phyloP scores from a whole-genome alignment of 2,113 vertebrate species.

The Mixornis gularis region DNA sequence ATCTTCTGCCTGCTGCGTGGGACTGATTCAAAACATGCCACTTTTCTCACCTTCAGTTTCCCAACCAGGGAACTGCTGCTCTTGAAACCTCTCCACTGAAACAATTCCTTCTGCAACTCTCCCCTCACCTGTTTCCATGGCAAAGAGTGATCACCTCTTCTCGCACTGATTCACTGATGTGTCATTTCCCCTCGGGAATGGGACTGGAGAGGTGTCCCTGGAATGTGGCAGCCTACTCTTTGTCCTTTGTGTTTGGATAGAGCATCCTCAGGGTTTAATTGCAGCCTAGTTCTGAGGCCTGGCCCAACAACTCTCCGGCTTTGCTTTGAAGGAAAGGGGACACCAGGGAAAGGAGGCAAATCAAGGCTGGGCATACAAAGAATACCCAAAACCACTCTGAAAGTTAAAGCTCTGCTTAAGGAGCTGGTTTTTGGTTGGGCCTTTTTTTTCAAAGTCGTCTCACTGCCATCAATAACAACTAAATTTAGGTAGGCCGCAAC shows the following conservation, averaged over 20 bases:
- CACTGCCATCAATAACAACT: background rate
- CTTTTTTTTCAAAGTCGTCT: background rate
- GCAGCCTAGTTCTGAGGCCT: background rate
- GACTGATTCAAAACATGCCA: accelerated
- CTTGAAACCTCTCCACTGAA: background rate
- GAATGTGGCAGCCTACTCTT: background rate
- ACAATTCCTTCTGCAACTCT: background rate
- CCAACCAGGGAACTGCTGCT: background rate
- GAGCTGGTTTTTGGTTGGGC: background rate
- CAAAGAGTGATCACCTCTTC: background rate
- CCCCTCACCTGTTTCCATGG: background rate
- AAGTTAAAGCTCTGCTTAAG: background rate
- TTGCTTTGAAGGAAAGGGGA: background rate
- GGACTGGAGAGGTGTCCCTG: accelerated
- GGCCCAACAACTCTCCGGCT: background rate
- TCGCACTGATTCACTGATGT: background rate
- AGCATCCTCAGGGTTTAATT: background rate
- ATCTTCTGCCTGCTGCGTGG: background rate
- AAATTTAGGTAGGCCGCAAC: background rate
- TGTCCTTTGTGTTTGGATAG: background rate
- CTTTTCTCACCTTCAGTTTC: background rate
- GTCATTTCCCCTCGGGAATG: background rate
- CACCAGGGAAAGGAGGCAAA: background rate
- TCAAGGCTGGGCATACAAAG: background rate
- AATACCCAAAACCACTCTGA: background rate